These are phyloP conservation scores for Corticium candelabrum DNA, from an alignment of 37 sponge, comb jelly and placozoan genomes.

Conservation along the genomic window DNA sequence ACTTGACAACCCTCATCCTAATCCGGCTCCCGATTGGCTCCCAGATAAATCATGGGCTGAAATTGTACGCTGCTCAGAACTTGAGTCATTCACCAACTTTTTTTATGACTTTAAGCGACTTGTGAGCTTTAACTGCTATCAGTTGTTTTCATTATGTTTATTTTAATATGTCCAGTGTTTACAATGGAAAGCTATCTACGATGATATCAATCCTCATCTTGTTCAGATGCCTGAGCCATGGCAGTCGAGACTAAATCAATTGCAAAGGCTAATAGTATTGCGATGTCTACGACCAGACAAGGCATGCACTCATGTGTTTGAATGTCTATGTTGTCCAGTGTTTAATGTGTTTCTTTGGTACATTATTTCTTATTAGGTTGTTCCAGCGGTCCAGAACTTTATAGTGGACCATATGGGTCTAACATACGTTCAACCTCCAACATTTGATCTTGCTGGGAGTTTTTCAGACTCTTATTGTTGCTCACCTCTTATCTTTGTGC, in stretches of 20 bases:
- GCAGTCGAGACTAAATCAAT: conserved; percentile 2
- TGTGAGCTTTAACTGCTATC: too few species aligned
- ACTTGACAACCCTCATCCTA: conserved; percentile 25
- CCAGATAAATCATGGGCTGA: conserved; percentile 40
- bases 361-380: background rate
- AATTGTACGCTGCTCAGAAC: conserved; percentile 2
- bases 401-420: background rate
- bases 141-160: background rate
- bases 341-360: background rate
- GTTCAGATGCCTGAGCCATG: conserved; percentile 20
- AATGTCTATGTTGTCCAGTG: background rate
- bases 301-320: background rate
- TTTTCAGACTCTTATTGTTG: conserved; percentile 27
- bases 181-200: conserved; percentile 16
- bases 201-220: conserved; percentile 20
- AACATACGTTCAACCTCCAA: conserved; percentile 22
- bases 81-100: background rate
- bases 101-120: too few species aligned
- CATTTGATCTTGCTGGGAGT: conserved; percentile 28
- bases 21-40: conserved; percentile 51
- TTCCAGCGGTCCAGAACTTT: conserved; percentile 12
- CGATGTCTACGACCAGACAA: conserved; percentile 46
- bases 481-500: conserved; percentile 38
- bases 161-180: conserved; percentile 11
- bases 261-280: conserved; percentile 32